Evolutionary conservation across 2,113 vertebrate genomes (phyloP).

Genomic region (Bufo bufo): DNA sequence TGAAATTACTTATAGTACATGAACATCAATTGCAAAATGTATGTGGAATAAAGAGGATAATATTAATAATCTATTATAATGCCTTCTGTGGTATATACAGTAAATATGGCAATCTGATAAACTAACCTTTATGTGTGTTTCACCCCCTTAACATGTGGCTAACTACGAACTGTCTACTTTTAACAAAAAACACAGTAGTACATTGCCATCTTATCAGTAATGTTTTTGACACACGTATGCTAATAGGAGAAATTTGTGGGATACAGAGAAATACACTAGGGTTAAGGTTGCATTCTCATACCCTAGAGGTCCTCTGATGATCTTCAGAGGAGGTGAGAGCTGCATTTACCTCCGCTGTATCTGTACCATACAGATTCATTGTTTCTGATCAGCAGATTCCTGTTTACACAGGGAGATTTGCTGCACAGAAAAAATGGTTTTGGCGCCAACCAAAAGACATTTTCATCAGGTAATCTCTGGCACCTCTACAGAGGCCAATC

Average conservation of each 20-base stretch:
- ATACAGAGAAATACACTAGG: background rate
- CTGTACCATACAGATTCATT: too few species aligned
- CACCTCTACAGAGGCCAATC: too few species aligned
- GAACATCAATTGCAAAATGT: background rate
- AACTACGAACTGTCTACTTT: background rate
- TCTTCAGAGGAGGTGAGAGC: too few species aligned
- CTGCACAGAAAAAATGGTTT: too few species aligned
- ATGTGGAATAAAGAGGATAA: background rate
- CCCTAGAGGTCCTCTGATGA: too few species aligned
- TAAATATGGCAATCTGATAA: background rate
- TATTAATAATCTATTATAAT: background rate
- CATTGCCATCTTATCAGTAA: background rate
- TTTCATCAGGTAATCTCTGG: too few species aligned
- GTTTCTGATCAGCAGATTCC: too few species aligned
- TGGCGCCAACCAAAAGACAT: too few species aligned
- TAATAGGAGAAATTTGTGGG: background rate
- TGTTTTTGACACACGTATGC: background rate
- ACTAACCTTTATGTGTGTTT: background rate
- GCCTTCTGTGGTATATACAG: background rate
- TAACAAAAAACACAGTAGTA: background rate
- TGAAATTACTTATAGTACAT: slow-evolving; percentile 2
- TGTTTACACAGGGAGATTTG: too few species aligned
- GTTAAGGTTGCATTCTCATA: too few species aligned
- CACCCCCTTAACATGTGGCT: background rate
- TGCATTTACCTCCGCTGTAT: too few species aligned